These are phyloP conservation scores for Tautogolabrus adspersus DNA, from an alignment of 2,113 vertebrate species.

Conservation along the genomic window DNA sequence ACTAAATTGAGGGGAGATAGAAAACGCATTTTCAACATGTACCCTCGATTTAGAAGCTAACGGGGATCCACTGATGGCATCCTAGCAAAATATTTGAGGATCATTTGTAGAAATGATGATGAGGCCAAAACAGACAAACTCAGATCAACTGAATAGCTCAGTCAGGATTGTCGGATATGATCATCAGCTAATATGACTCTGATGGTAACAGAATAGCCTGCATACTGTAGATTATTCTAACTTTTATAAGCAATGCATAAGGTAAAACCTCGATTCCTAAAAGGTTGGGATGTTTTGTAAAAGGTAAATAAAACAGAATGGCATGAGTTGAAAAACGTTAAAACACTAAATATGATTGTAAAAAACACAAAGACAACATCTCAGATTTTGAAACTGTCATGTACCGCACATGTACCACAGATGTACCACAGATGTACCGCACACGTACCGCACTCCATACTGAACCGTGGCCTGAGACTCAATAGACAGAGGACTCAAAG, in stretches of 20 bases:
- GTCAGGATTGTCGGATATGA: conserved; percentile 11
- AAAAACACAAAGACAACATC: too few species aligned
- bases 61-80: background rate
- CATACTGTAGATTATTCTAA: background rate
- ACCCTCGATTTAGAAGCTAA: background rate
- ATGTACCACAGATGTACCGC: too few species aligned
- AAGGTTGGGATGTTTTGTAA: too few species aligned
- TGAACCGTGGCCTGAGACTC: too few species aligned
- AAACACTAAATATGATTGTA: too few species aligned
- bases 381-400: too few species aligned
- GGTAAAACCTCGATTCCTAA: background rate
- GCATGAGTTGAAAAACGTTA: too few species aligned
- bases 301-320: too few species aligned
- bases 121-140: background rate
- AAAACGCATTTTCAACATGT: background rate
- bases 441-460: too few species aligned
- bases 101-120: conserved; percentile 20
- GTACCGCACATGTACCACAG: too few species aligned
- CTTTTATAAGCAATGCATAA: background rate
- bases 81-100: background rate
- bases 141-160: background rate
- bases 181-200: conserved; percentile 18
- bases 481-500: too few species aligned
- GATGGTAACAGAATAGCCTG: background rate
- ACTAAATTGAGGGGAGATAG: background rate